A percentile compares a stretch with the other conserved stretches of the same genome.
Conservation (phyloP, 2,888 invertebrate genomes). For the Steinernema hermaphroditum region DNA sequence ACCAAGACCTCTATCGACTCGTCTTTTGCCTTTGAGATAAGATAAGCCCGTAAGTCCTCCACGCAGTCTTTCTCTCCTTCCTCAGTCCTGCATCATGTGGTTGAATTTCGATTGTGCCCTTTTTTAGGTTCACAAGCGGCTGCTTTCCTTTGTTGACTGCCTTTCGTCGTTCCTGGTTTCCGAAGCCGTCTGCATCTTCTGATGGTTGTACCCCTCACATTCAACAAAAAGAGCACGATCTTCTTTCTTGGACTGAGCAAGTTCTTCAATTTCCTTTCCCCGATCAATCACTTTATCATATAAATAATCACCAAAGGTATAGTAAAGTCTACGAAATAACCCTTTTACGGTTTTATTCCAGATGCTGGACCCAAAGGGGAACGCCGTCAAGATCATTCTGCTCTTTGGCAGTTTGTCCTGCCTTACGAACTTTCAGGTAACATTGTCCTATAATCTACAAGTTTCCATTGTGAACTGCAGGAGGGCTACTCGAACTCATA, state of each 20-base stretch:
- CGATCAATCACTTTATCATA: background rate
- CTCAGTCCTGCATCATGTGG: background rate
- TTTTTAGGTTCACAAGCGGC: no score
- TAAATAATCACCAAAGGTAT: background rate
- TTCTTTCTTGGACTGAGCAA: constrained; percentile 20
- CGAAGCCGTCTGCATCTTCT: background rate
- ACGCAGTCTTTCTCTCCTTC: background rate
- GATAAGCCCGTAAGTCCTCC: background rate
- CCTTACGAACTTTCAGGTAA: constrained; percentile 41
- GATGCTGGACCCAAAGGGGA: constrained; percentile 30
- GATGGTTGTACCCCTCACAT: constrained; percentile 21
- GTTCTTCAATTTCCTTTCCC: background rate
- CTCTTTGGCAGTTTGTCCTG: constrained; percentile 27
- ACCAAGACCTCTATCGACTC: constrained; percentile 1
- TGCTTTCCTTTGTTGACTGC: no score
- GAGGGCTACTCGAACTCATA: constrained; percentile 56
- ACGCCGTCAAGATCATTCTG: constrained; percentile 17
- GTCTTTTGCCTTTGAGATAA: background rate
- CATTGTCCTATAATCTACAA: no score
- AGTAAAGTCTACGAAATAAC: background rate
- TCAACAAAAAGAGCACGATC: constrained; percentile 17
- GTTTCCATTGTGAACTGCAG: constrained; percentile 33
- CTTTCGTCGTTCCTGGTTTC: no score
- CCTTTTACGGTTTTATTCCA: background rate
- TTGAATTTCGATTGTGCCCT: background rate